A percentile compares a stretch with the other conserved stretches of the same genome.
Conservation (phyloP, 1,140 invertebrate species). For the Archivesica marissinica region DNA sequence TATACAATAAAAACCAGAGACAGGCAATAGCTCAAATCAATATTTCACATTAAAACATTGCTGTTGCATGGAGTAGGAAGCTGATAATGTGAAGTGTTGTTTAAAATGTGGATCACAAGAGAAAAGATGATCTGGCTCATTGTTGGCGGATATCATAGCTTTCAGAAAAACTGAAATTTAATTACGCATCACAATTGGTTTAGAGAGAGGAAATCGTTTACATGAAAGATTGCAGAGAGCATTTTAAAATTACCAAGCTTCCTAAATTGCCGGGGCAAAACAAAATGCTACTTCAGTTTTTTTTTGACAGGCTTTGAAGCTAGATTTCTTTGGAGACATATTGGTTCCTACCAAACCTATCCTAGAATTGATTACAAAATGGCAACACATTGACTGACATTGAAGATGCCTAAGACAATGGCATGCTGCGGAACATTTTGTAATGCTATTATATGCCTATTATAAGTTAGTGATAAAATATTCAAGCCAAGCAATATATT, state of each 20-base stretch:
- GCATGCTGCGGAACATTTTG: too few species aligned
- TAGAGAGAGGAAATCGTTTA: conserved; percentile 39
- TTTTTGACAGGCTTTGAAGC: too few species aligned
- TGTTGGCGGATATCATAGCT: conserved; percentile 22
- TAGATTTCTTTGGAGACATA: too few species aligned
- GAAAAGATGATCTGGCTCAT: neutral
- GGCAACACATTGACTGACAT: too few species aligned
- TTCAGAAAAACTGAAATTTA: conserved; percentile 48
- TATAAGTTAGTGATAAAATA: too few species aligned
- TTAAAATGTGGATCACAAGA: conserved; percentile 38
- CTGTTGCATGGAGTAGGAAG: conserved; percentile 34
- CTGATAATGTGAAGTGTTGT: conserved; percentile 40
- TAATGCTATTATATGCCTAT: too few species aligned
- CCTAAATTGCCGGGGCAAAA: conserved; percentile 12
- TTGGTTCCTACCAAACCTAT: too few species aligned
- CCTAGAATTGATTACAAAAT: too few species aligned
- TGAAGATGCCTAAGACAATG: too few species aligned
- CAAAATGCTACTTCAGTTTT: neutral
- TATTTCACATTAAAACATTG: conserved; percentile 51
- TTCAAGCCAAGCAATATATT: too few species aligned
- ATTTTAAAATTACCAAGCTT: conserved; percentile 11
- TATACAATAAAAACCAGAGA: conserved; percentile 50
- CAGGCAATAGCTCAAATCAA: conserved; percentile 16
- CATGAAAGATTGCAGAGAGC: neutral
- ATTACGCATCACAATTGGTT: conserved; percentile 39